A percentile compares a stretch with the other conserved stretches of the same genome.
phyloP scores from a whole-genome alignment of 1,140 invertebrate species.

The Lasaia peninsularis region DNA sequence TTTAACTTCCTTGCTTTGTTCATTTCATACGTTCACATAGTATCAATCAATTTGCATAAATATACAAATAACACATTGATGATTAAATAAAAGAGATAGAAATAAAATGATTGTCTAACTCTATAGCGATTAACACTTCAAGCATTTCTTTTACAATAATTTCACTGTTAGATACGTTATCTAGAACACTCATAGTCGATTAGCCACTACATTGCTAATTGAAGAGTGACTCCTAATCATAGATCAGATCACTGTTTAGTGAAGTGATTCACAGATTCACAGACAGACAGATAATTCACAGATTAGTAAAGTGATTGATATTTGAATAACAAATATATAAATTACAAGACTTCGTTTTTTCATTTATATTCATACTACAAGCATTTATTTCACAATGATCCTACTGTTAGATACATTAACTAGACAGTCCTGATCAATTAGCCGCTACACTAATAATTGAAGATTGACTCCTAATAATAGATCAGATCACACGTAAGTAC shows the following conservation, averaged over 20 bases:
- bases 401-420: not conserved
- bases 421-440: slow-evolving; percentile 10
- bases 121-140: slow-evolving; percentile 19
- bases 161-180: not conserved
- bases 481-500: slow-evolving; percentile 32
- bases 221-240: slow-evolving; percentile 35
- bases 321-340: no score
- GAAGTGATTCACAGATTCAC: no score
- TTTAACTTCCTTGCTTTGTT: no score
- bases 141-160: not conserved
- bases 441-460: slow-evolving; percentile 19
- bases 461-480: slow-evolving; percentile 36
- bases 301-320: no score
- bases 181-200: slow-evolving; percentile 8
- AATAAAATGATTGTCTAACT: not conserved
- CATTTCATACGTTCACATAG: no score
- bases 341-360: no score
- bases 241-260: slow-evolving; percentile 34
- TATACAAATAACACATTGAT: no score
- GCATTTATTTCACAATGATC: not conserved
- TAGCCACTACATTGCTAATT: slow-evolving; percentile 18
- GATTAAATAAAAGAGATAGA: no score
- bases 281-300: no score
- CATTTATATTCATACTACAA: slow-evolving; percentile 15
- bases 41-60: no score